These are phyloP conservation scores for Ditylenchus weischeri DNA, from an alignment of 2,888 invertebrate species.

Conservation along the genomic window DNA sequence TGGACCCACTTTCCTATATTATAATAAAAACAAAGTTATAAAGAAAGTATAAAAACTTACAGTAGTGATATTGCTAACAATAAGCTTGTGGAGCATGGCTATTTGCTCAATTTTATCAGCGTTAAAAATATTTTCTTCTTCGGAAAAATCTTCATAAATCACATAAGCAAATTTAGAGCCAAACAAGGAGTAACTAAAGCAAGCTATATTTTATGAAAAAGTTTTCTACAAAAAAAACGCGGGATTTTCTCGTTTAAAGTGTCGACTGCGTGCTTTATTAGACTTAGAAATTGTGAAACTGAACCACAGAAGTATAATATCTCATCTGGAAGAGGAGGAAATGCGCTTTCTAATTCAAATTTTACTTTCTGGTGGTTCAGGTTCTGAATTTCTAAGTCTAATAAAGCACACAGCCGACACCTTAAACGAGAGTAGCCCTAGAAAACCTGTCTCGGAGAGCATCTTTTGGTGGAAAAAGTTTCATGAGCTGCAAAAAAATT, in stretches of 20 bases:
- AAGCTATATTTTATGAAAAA: no score
- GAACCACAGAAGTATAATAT: no score
- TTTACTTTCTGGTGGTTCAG: no score
- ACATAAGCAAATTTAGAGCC: conserved; percentile 54
- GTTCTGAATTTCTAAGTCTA: no score
- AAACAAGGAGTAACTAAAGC: conserved; percentile 48
- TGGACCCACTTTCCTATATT: conserved; percentile 15
- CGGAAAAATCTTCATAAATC: conserved; percentile 42
- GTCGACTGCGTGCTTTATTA: no score
- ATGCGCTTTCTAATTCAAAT: no score
- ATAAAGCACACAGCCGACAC: no score
- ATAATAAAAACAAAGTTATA: not conserved
- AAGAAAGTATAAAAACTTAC: not conserved
- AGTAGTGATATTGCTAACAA: conserved; percentile 23
- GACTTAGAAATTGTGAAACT: no score
- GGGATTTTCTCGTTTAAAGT: no score
- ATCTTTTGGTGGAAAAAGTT: conserved; percentile 52
- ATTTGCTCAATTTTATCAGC: conserved; percentile 34
- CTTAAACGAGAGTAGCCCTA: no score
- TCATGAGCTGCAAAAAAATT: conserved; percentile 32
- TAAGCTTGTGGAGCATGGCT: conserved; percentile 37
- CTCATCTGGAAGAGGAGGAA: no score
- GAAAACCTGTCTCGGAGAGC: conserved; percentile 45
- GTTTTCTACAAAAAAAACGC: no score
- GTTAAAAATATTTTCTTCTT: conserved; percentile 40